Base-by-base conservation (phyloP, 1,140 invertebrate species). In the Lepeophtheirus salmonis region DNA sequence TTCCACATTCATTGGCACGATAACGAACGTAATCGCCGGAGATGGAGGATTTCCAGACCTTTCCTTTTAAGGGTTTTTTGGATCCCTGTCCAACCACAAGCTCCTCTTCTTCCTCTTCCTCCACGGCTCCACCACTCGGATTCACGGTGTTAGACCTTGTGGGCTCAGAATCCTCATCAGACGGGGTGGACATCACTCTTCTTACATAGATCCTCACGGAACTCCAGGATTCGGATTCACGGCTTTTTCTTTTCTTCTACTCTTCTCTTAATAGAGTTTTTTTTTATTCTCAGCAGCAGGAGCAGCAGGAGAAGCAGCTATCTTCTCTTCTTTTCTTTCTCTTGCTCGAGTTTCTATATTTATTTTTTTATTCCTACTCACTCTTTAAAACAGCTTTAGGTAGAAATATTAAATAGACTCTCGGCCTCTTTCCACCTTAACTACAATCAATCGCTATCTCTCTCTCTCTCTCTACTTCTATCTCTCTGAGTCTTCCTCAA, bases 21-120 rank as follows among this genome's bases (percentile, higher is more conserved):
- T 61, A 61, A 2, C 51, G 18, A 14, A 61, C 25, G 22, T 54
- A 52, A 12, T 61, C 59, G 2, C 59, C 59, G 18, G 12, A 22
- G 21, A 13, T 13, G 21, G 18, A 21, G 16, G 21, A 17, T 23
- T 61, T 61, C 59, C 59, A 61, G 2, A 25, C 59, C 18, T 61
- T 61, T 21, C 59, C 59, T 12, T 17, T 17, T 23, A 26, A 21
- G 1, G 55, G 55, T 23, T 30, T 24, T 48, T 57, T 57, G 55
- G 20, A 21, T 17, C 21, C 55, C 50, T 18, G n/a, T 4, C 21
- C n/a, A 12, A 22, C 21, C 4, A 52, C n/a, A 16, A 12, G 10
- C 21, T 52, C 50, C 20, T 52, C 50, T 16, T 52, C 50, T 18
- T 18, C 12, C n/a, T 18, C 21, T 10, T 52, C 50, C 21, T 52